Percentiles rank a stretch among this genome's conserved stretches.
Evolutionary conservation across 2,888 invertebrate genomes (phyloP).

Genomic region (Ichneumoninae sp.): DNA sequence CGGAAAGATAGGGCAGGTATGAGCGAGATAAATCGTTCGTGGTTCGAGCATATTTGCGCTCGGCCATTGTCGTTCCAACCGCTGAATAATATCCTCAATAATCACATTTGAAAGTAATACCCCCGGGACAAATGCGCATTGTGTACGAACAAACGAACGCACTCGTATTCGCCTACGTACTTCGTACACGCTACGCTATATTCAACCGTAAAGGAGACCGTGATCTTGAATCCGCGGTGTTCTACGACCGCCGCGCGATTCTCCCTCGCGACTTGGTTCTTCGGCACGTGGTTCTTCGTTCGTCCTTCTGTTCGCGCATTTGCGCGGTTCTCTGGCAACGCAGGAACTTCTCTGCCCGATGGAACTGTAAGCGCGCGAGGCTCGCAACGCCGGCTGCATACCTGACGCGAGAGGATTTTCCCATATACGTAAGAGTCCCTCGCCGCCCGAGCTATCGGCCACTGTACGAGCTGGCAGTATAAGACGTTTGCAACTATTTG

Average conservation of each 20-base stretch:
- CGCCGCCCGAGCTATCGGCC: constrained; percentile 47
- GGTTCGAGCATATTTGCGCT: constrained; percentile 25
- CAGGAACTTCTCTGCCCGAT: constrained; percentile 25
- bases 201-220: constrained; percentile 62
- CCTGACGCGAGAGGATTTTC: constrained; percentile 71
- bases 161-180: constrained; percentile 16
- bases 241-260: constrained; percentile 13
- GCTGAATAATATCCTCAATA: constrained; percentile 59
- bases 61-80: constrained; percentile 48
- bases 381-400: constrained; percentile 58
- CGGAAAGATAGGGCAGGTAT: constrained; percentile 36
- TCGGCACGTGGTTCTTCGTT: constrained; percentile 42
- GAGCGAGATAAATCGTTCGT: constrained; percentile 58
- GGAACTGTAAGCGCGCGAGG: constrained; percentile 36
- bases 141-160: constrained; percentile 57
- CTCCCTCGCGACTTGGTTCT: constrained; percentile 7
- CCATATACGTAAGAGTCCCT: constrained; percentile 72
- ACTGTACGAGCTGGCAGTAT: constrained; percentile 3
- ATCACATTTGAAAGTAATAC: constrained; percentile 56
- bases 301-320: constrained; percentile 43
- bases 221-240: constrained; percentile 56
- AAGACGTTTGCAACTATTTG: constrained; percentile 59
- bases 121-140: constrained; percentile 63
- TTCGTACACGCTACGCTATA: constrained; percentile 2
- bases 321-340: constrained; percentile 23